A percentile compares a stretch with the other conserved stretches of the same genome.
phyloP scores from a whole-genome alignment of 2,888 invertebrate genomes.

The Brachyptera risi region DNA sequence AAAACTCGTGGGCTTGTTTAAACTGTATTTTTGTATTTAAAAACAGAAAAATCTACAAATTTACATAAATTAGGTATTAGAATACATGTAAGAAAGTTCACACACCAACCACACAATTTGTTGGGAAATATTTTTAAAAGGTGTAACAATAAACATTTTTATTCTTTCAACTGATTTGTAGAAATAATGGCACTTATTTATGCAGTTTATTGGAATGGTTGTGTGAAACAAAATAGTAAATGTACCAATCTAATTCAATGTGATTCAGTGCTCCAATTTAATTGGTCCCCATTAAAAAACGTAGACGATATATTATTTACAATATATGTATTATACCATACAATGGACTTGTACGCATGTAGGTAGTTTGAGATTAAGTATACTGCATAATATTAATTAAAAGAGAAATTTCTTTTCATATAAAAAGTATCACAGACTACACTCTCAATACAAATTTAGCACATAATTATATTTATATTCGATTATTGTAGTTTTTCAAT shows the following conservation, averaged over 20 bases:
- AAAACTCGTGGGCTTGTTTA: no score
- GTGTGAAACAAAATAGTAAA: neutral
- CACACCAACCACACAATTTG: no score
- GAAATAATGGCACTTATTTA: no score
- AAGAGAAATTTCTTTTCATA: neutral
- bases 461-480: no score
- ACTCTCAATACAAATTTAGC: neutral
- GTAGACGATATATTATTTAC: neutral
- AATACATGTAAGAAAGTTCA: no score
- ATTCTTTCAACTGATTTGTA: no score
- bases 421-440: constrained; percentile 14
- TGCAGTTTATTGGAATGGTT: no score
- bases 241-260: neutral
- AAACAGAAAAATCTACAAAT: no score
- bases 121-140: no score
- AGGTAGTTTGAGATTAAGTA: neutral
- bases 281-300: neutral
- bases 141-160: no score
- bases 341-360: neutral
- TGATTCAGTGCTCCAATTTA: neutral
- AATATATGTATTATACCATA: neutral
- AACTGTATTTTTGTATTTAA: no score
- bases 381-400: neutral
- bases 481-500: neutral
- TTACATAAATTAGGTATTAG: no score